Percentiles rank a stretch among this genome's conserved stretches.
Conservation (phyloP, 2,113 vertebrate genomes). For the Ictidomys tridecemlineatus region DNA sequence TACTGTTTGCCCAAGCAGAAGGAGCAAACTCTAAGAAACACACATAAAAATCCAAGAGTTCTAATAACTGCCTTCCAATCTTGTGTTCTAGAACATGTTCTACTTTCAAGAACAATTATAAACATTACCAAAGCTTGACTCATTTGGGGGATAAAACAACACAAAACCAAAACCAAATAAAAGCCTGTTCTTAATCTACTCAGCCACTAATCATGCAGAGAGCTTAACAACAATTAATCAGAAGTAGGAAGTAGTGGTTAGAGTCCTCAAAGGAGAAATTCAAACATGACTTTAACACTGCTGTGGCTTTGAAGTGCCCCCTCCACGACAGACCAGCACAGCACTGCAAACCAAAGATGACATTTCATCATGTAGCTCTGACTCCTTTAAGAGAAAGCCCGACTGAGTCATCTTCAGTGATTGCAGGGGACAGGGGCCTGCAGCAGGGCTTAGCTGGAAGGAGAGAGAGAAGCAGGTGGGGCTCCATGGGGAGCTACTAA, state of each 20-base stretch:
- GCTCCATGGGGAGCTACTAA: neutral
- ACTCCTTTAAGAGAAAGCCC: neutral
- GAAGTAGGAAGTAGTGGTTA: neutral
- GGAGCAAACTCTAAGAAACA: neutral
- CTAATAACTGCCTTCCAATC: slow-evolving; percentile 4
- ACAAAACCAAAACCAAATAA: slow-evolving; percentile 15
- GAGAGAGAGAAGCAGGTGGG: neutral
- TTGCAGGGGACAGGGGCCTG: neutral
- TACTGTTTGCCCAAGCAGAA: neutral
- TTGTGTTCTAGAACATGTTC: slow-evolving; percentile 30
- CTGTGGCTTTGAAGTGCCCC: neutral
- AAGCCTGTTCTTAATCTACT: neutral
- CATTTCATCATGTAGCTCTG: neutral
- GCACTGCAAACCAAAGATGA: neutral
- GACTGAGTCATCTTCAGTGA: neutral
- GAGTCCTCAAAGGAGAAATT: neutral
- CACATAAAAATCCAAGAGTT: slow-evolving; percentile 12
- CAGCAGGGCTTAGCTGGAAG: neutral
- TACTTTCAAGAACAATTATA: slow-evolving; percentile 60
- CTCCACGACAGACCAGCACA: neutral
- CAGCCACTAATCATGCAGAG: neutral
- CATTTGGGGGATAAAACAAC: neutral
- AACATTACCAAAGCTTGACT: neutral
- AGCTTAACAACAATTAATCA: slow-evolving; percentile 21
- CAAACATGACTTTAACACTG: neutral